Percentiles rank a stretch among this genome's conserved stretches.
phyloP scores from a whole-genome alignment of 2,797 vertebrate genomes.

The Neostethus bicornis region DNA sequence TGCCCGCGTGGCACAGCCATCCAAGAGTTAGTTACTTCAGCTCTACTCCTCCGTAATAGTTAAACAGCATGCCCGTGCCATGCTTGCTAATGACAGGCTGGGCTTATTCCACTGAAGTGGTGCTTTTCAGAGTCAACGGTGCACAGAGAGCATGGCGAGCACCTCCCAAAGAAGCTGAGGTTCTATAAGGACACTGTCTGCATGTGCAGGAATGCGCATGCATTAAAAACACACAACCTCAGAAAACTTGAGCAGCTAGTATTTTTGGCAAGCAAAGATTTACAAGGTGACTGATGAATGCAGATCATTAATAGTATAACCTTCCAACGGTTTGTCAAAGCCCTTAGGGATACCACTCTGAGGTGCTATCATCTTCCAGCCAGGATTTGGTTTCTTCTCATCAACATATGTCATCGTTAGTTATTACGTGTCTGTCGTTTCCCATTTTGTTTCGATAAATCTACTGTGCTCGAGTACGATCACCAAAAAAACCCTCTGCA shows the following conservation, averaged over 20 bases:
- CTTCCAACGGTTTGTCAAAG: conserved; percentile 32
- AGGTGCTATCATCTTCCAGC: conserved; percentile 29
- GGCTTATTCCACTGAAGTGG: conserved; percentile 72
- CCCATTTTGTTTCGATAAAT: conserved; percentile 8
- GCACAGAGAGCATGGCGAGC: conserved; percentile 53
- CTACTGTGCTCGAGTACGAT: conserved; percentile 10
- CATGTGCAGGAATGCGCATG: conserved; percentile 47
- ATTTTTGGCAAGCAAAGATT: conserved; percentile 35
- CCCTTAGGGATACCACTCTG: conserved; percentile 29
- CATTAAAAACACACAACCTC: conserved; percentile 37
- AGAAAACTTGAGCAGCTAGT: conserved; percentile 17
- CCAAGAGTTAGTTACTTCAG: conserved; percentile 43
- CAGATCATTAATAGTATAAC: conserved; percentile 31
- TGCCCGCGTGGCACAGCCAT: conserved; percentile 62
- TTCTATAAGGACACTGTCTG: conserved; percentile 63
- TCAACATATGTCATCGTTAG: conserved; percentile 5
- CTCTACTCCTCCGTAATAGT: conserved; percentile 66
- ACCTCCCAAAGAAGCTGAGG: conserved; percentile 59
- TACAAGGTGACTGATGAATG: conserved; percentile 24
- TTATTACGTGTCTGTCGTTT: conserved; percentile 11
- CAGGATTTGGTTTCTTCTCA: conserved; percentile 18
- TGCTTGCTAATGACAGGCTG: conserved; percentile 78
- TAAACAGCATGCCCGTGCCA: conserved; percentile 74
- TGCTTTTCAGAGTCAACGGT: conserved; percentile 61
- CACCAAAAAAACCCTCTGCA: neutral